A percentile compares a stretch with the other conserved stretches of the same genome.
These are phyloP conservation scores for Mythimna ferrago DNA, from an alignment of 2,888 invertebrate genomes.

Conservation along the genomic window DNA sequence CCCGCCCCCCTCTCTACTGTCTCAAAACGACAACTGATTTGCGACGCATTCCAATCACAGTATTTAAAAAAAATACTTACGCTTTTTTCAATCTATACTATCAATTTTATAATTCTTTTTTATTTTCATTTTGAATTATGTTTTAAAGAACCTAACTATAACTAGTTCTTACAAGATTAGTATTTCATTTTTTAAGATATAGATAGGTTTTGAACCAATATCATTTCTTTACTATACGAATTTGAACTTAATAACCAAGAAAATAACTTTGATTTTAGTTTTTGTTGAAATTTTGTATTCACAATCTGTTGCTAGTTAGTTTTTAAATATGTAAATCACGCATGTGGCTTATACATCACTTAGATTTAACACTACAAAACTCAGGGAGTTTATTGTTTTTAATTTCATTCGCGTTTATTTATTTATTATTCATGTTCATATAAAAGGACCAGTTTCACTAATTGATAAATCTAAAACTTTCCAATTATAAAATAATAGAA, in stretches of 20 bases:
- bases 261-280: slow-evolving; percentile 51
- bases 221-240: slow-evolving; percentile 58
- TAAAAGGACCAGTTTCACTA: slow-evolving; percentile 50
- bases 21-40: slow-evolving; percentile 61
- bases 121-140: slow-evolving; percentile 73
- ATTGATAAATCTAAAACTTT: slow-evolving; percentile 28
- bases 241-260: slow-evolving; percentile 62
- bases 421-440: slow-evolving; percentile 55
- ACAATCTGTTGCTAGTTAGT: slow-evolving; percentile 56
- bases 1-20: slow-evolving; percentile 1
- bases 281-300: slow-evolving; percentile 54
- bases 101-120: slow-evolving; percentile 68
- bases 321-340: slow-evolving; percentile 68
- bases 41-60: slow-evolving; percentile 88
- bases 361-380: slow-evolving; percentile 55
- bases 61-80: slow-evolving; percentile 78
- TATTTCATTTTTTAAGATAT: slow-evolving; percentile 48
- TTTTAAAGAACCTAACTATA: slow-evolving; percentile 67
- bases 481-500: slow-evolving; percentile 37
- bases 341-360: slow-evolving; percentile 74
- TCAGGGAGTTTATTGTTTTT: slow-evolving; percentile 53
- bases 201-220: slow-evolving; percentile 55
- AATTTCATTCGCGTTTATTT: slow-evolving; percentile 60
- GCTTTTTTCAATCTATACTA: slow-evolving; percentile 72
- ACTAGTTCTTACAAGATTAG: slow-evolving; percentile 58